Conservation (phyloP, 2,797 vertebrate species). For the Sylvia borin region DNA sequence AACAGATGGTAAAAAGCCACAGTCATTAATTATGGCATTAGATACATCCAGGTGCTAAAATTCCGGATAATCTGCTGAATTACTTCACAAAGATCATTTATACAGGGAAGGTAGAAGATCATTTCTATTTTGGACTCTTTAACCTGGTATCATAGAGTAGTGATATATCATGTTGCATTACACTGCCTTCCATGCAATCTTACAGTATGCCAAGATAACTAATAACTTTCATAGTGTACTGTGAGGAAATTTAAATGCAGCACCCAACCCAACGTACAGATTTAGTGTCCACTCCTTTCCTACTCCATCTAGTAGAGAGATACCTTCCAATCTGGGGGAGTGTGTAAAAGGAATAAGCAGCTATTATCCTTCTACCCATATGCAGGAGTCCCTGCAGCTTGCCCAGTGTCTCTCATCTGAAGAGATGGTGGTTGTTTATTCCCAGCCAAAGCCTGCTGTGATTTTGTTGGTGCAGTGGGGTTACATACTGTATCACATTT, state of each 20-base stretch:
- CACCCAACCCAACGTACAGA: background rate
- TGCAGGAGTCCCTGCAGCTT: background rate
- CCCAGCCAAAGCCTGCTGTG: background rate
- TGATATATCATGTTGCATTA: background rate
- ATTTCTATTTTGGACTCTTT: conserved; percentile 11
- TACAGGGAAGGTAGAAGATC: background rate
- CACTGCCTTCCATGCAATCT: background rate
- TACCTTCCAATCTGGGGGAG: background rate
- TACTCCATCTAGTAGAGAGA: background rate
- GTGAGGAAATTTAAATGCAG: conserved; percentile 4
- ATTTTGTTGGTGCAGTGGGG: background rate
- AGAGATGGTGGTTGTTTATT: background rate
- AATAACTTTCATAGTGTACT: background rate
- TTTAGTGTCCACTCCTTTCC: background rate
- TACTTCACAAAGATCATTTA: conserved; percentile 7
- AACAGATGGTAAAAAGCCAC: conserved; percentile 65
- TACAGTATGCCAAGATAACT: background rate
- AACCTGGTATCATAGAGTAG: background rate
- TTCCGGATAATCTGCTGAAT: conserved; percentile 34
- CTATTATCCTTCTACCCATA: background rate
- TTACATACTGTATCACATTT: background rate
- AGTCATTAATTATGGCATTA: conserved; percentile 65
- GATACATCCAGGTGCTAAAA: conserved; percentile 52
- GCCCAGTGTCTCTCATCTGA: background rate
- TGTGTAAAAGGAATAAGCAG: background rate